Evolutionary conservation across 2,113 vertebrate genomes (phyloP).

Genomic region (Cisticola juncidis): DNA sequence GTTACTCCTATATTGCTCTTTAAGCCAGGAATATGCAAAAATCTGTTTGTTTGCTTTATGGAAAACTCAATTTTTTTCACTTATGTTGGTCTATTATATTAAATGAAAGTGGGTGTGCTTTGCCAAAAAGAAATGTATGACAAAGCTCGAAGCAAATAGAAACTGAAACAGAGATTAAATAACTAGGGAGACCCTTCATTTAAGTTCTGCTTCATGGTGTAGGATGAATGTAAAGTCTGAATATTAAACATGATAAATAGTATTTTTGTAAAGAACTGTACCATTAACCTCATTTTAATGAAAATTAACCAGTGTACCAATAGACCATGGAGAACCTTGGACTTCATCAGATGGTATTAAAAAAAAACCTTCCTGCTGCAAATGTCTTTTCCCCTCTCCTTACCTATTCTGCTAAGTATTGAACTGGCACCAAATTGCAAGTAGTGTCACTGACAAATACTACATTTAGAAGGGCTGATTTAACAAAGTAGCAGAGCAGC

Average conservation of each 20-base stretch:
- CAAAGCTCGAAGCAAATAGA: not conserved
- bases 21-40: not conserved
- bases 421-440: conserved; percentile 35
- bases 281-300: not conserved
- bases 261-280: not conserved
- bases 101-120: not conserved
- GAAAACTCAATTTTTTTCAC: not conserved
- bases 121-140: not conserved
- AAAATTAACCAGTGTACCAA: not conserved
- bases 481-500: conserved; percentile 27
- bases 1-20: not conserved
- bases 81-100: not conserved
- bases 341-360: not conserved
- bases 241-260: not conserved
- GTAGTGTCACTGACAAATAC: conserved; percentile 15
- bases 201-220: not conserved
- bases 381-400: not conserved
- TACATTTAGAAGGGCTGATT: conserved; percentile 44
- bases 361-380: not conserved
- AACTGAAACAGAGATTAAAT: not conserved
- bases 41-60: not conserved
- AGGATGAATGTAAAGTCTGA: not conserved
- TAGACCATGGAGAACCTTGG: not conserved
- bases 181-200: not conserved
- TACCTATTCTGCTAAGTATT: not conserved